Base-by-base conservation (phyloP, 2,888 invertebrate species). In the Sinohyriopsis cumingii region DNA sequence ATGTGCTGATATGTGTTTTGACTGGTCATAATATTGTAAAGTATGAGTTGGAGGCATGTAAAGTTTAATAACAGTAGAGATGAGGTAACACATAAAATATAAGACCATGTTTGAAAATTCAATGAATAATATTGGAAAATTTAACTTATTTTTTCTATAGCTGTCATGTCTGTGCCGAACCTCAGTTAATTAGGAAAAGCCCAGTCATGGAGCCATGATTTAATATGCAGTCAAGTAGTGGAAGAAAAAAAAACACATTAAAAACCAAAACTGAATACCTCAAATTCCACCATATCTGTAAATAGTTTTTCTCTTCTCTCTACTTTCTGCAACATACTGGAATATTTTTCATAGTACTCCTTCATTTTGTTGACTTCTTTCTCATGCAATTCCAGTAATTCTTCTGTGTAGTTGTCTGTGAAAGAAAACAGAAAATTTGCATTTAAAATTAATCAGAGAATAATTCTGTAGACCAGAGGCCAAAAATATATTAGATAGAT, bases 331-430 rank as follows among this genome's bases (percentile, higher is more conserved):
- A 90, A 82, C 64, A 91, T 84, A n/a, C 86, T 81, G 69, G 86
- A 78, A 66, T 90, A 85, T 22, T 85, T 77, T 19, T 87, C 84
- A 73, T 89, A 89, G 73, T 88, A 89, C 5, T 77, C 71, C 68
- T 86, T 83, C 75, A 96, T 91, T 84, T 93, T 93, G 20, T 93
- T 93, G 6, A 95, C 91, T 88, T 97, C 95, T 62, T 93, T 88
- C 87, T 97, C 96, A 86, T 96, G 96, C 25, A 94, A 87, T 1
- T 93, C 93, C 18, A 97, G 91, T 1, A 96, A 91, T 88, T 95
- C 95, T 85, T 97, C 96, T 0, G 94, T 94, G 87, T 93, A 96
- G 60, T 93, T 92, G 59, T 94, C 93, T 81, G 93, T 92, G 82
- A 92, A 5, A 6, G n/a, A 59, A 63, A 57, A 53, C 55, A 57